Evolutionary conservation across 2,113 vertebrate species (phyloP), one percentile per base, ranked within the genome.

Genomic region (Melanocharis versteri): DNA sequence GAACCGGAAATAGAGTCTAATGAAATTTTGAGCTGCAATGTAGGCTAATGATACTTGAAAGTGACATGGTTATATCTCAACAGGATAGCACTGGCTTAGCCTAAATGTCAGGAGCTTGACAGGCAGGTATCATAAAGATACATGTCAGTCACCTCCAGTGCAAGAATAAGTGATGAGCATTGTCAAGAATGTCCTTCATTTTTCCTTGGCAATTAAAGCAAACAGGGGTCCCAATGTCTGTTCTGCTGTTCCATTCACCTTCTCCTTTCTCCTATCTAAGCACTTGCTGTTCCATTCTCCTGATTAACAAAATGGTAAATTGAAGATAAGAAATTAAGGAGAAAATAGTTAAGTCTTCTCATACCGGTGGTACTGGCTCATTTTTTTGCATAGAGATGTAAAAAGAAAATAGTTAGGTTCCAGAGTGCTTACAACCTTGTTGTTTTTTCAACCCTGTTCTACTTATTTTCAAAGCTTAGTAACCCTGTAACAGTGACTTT

Each of bases 41-140:
- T 85, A 86, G 76, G 58, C 68, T 93, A 92, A 94, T 81, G 83
- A 77, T 93, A 95, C 83, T 89, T 94, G 75, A 86, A 88, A 83
- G 64, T 92, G 88, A 88, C 66, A 58, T 68, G 47, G 69, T 81
- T 94, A 89, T 86, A 86, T 80, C 88, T 93, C 85, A 93, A 62
- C 65, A 94, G 72, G 42, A 78, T 68, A 93, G 39, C 47, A 79
- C 35, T 79, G 56, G 84, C 44, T 94, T 82, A 82, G 81, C 27
- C 69, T 83, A 89, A 82, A 87, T 89, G 66, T 94, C 95, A 94
- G 65, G 82, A 82, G 33, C 68, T 73, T 94, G 92, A 96, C 77
- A 93, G 65, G 70, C 40, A 95, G 53, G 61, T 71, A 94, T 87
- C 89, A 94, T 94, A 91, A 94, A 96, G 95, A 93, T 87, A 84